Evolutionary conservation across 2,888 invertebrate genomes (phyloP).

Genomic region (Athalia rosae): DNA sequence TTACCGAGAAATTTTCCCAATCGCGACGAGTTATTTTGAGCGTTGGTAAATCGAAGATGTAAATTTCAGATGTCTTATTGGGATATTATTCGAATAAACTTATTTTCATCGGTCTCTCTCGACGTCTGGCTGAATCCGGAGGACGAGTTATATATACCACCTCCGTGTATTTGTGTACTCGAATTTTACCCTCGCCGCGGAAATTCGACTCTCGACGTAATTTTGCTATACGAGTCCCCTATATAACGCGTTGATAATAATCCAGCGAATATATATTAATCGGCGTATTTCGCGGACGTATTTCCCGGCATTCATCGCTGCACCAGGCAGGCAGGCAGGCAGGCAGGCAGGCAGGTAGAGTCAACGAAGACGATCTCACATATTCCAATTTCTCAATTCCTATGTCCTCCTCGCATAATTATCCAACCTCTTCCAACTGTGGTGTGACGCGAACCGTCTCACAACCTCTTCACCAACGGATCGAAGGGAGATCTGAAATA

Average conservation of each 20-base stretch:
- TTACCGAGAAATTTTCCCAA: too few species aligned
- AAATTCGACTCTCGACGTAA: conserved; percentile 29
- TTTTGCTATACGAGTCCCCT: conserved; percentile 4
- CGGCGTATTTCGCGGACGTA: conserved; percentile 26
- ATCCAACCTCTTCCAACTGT: conserved; percentile 5
- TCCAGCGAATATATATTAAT: background rate
- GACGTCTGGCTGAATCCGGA: background rate
- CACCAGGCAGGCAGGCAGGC: conserved; percentile 33
- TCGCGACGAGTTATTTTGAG: too few species aligned
- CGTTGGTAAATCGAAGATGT: too few species aligned
- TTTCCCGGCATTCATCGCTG: conserved; percentile 30
- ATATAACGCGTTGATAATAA: too few species aligned
- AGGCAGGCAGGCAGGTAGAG: background rate
- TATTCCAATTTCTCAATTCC: conserved; percentile 28
- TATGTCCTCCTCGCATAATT: conserved; percentile 35
- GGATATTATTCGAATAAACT: too few species aligned
- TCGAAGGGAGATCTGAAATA: conserved; percentile 2
- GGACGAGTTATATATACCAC: background rate
- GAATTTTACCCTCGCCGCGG: background rate
- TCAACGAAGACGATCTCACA: conserved; percentile 13
- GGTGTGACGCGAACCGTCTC: conserved; percentile 26
- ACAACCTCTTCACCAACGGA: background rate
- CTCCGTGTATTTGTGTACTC: too few species aligned
- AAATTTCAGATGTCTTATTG: too few species aligned
- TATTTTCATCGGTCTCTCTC: background rate